phyloP scores from a whole-genome alignment of 2,113 vertebrate genomes.

The Microtus ochrogaster region DNA sequence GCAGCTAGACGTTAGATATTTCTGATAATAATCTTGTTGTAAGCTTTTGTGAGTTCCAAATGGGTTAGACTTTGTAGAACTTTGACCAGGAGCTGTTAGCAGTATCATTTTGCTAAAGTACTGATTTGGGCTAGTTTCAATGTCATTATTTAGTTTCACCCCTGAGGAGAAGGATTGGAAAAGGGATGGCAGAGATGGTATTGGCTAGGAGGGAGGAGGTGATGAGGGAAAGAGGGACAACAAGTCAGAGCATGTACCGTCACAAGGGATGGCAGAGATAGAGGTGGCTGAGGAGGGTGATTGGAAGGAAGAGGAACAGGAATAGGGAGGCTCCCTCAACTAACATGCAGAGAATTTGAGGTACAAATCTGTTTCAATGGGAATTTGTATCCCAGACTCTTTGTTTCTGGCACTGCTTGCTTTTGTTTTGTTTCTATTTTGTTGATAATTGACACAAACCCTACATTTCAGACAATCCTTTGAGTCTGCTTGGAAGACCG shows the following conservation, averaged over 20 bases:
- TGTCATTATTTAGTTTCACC: neutral
- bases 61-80: neutral
- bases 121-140: neutral
- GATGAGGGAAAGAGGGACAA: neutral
- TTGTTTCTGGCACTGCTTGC: neutral
- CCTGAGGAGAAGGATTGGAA: neutral
- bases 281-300: neutral
- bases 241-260: neutral
- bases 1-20: neutral
- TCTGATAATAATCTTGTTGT: neutral
- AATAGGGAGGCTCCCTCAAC: neutral
- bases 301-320: neutral
- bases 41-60: neutral
- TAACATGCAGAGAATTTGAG: neutral
- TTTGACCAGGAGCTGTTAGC: neutral
- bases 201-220: neutral
- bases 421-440: conserved; percentile 4
- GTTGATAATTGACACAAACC: neutral
- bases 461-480: neutral
- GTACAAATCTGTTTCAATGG: too few species aligned
- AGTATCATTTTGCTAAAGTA: neutral
- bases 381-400: neutral
- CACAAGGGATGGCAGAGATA: neutral
- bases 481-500: neutral
- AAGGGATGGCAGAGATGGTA: neutral